Conservation (phyloP, 2,797 vertebrate species). For the Paramormyrops hopkinsi region DNA sequence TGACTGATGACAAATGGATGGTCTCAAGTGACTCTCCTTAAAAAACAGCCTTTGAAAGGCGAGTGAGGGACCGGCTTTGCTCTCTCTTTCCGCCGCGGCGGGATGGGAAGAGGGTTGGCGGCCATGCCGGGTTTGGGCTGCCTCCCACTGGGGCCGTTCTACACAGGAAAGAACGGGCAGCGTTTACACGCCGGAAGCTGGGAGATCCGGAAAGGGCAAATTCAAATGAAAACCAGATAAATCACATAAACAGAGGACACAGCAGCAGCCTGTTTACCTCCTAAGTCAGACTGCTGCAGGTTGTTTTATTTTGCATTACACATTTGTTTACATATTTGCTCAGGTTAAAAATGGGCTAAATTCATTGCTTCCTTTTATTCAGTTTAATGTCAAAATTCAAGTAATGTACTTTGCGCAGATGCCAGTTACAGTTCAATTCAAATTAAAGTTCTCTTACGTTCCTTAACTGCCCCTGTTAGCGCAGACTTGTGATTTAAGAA, state of each 20-base stretch:
- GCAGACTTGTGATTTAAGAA: not conserved
- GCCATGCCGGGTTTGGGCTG: not conserved
- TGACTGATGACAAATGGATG: slow-evolving; percentile 2
- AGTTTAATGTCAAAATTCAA: not conserved
- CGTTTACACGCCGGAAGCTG: not conserved
- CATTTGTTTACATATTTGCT: not conserved
- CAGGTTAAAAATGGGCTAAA: not conserved
- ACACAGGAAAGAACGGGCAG: not conserved
- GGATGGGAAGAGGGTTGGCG: not conserved
- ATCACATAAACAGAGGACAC: not conserved
- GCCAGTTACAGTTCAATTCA: not conserved
- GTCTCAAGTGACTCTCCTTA: not conserved
- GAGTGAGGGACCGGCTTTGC: not conserved
- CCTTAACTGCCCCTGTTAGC: not conserved
- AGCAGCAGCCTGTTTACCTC: not conserved
- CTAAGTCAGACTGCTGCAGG: not conserved
- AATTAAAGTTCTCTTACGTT: not conserved
- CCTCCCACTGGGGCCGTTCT: not conserved
- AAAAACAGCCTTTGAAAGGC: not conserved
- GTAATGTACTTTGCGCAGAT: not conserved
- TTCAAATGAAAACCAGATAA: not conserved
- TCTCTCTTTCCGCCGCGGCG: not conserved
- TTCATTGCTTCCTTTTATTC: not conserved
- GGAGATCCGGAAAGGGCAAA: not conserved
- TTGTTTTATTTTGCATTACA: not conserved